Conservation (phyloP, 1,140 invertebrate genomes). For the Formica selysi region DNA sequence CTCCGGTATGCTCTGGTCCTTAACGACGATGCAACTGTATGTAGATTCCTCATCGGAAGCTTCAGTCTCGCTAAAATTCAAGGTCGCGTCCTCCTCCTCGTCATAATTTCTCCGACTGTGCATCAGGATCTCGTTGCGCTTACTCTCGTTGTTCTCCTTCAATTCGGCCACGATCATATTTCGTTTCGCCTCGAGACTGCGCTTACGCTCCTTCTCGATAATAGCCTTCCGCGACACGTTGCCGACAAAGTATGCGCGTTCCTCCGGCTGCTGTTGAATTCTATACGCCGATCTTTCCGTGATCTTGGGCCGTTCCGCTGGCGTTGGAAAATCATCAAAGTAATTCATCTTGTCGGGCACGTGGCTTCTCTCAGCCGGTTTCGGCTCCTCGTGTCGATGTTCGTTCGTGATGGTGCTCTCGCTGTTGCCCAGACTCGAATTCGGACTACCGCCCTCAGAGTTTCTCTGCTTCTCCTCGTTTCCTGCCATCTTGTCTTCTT, state of each 20-base stretch:
- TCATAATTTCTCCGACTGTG: conserved; percentile 87
- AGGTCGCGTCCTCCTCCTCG: conserved; percentile 85
- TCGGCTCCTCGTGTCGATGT: conserved; percentile 79
- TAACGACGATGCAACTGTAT: conserved; percentile 87
- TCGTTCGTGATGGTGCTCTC: conserved; percentile 84
- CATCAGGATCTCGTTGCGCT: conserved; percentile 87
- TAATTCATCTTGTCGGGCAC: conserved; percentile 82
- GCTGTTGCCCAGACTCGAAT: conserved; percentile 83
- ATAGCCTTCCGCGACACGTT: conserved; percentile 86
- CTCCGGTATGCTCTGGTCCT: conserved; percentile 86
- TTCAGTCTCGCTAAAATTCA: conserved; percentile 86
- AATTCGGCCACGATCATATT: conserved; percentile 84
- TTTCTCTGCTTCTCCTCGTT: conserved; percentile 83
- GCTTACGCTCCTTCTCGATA: conserved; percentile 87
- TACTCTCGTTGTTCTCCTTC: conserved; percentile 85
- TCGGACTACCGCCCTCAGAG: conserved; percentile 83
- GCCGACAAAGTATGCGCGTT: conserved; percentile 83
- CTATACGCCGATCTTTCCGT: conserved; percentile 87
- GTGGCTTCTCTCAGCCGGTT: conserved; percentile 83
- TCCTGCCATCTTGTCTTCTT: conserved; percentile 86
- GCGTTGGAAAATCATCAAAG: conserved; percentile 83
- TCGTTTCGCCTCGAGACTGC: conserved; percentile 86
- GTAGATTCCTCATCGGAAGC: conserved; percentile 88
- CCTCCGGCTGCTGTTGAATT: conserved; percentile 86
- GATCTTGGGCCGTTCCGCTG: conserved; percentile 85